These are phyloP conservation scores for Machaerirhynchus nigripectus DNA, from an alignment of 2,113 vertebrate genomes.

Conservation along the genomic window DNA sequence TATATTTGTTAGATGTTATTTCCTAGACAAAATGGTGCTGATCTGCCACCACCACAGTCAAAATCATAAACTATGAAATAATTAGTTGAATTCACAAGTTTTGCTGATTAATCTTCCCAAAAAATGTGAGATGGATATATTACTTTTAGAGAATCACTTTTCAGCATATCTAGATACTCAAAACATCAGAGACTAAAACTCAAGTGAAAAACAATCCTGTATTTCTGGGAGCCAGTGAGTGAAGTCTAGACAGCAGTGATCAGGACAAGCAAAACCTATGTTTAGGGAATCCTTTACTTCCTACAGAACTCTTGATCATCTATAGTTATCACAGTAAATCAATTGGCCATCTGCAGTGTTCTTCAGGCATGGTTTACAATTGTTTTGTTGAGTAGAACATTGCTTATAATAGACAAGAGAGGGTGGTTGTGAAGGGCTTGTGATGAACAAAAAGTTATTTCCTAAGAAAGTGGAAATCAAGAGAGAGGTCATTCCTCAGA, in stretches of 20 bases:
- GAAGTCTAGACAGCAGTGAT: not conserved
- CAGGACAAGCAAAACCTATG: not conserved
- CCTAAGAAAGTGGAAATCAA: not conserved
- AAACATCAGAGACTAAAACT: not conserved
- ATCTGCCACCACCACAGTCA: not conserved
- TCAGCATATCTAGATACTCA: not conserved
- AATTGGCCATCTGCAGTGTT: not conserved
- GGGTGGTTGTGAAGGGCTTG: not conserved
- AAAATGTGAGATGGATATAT: not conserved
- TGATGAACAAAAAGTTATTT: not conserved
- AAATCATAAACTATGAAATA: not conserved
- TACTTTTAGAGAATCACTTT: not conserved
- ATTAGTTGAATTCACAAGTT: not conserved
- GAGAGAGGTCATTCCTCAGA: not conserved
- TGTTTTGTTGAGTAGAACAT: not conserved
- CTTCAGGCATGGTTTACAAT: not conserved
- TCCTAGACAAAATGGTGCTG: not conserved
- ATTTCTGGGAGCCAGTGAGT: not conserved
- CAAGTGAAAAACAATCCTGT: not conserved
- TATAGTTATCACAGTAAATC: not conserved
- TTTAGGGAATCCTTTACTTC: not conserved
- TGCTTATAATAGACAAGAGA: not conserved
- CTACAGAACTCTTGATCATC: not conserved
- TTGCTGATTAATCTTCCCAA: not conserved
- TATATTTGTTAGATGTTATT: not conserved